Base-by-base conservation (phyloP, 2,113 vertebrate genomes). In the Carettochelys insculpta region DNA sequence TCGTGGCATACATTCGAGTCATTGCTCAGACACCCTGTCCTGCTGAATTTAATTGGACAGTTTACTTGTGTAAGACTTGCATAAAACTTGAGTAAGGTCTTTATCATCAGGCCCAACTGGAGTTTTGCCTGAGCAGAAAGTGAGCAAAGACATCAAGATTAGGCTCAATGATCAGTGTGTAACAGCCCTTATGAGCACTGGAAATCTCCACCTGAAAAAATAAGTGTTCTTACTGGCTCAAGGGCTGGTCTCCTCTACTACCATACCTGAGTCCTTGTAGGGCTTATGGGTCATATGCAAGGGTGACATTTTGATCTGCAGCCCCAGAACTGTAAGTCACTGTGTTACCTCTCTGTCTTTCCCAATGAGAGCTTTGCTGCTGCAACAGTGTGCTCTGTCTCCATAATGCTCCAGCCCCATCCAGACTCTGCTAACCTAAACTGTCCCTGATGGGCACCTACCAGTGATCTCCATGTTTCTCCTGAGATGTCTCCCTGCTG, bases 101-200 rank as follows among this genome's bases (percentile, higher is more conserved):
- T 71, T 19, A 0, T 0, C 10, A 2, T 0, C 51, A 12, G 34
- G 8, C 31, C 58, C 73, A 1, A 0, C 47, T 12, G 50, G 52
- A 58, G 20, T 5, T 61, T 77, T 83, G 71, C 47, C 65, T 71
- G 76, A 0, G 1, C 68, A 58, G 68, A 88, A 47, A 76, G 86
- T 47, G 68, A 58, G 80, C 38, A 50, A 88, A 51, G 45, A 24
- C 9, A 56, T 43, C 45, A 56, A 11, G 11, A 5, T 56, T 56
- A 29, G 54, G 27, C 54, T 56, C 54, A 56, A 13, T 43, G 8
- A 80, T 47, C 58, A 56, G 75, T 41, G 24, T 45, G 61, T 29
- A 76, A 27, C 43, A 75, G 43, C 41, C 47, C 3, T 9, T n/a
- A 50, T 34, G 48, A 19, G 34, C 14, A 68, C 38, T 20, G 61